A percentile compares a stretch with the other conserved stretches of the same genome.
These are phyloP conservation scores for Arenaria interpres DNA, from an alignment of 2,113 vertebrate genomes.

Conservation along the genomic window DNA sequence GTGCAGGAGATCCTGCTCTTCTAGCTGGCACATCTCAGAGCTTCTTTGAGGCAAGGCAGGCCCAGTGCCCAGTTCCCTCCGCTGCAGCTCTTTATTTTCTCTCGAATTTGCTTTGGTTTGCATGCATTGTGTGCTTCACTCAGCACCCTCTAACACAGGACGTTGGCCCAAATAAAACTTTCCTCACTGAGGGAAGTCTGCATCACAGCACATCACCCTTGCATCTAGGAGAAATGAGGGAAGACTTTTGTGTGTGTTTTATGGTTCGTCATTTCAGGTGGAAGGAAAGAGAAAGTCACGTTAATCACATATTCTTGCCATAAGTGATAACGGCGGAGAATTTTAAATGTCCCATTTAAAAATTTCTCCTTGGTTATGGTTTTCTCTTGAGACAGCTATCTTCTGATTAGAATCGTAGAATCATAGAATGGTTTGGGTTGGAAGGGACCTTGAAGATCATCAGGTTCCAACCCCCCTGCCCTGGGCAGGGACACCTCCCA, in stretches of 20 bases:
- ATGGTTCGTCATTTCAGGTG: not conserved
- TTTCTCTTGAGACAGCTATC: not conserved
- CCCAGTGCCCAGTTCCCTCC: not conserved
- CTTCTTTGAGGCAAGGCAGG: not conserved
- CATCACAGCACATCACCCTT: not conserved
- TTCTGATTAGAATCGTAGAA: not conserved
- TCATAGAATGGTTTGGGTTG: no score
- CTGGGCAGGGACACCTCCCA: no score
- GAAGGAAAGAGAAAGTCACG: not conserved
- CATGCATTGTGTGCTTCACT: not conserved
- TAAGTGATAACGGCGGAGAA: not conserved
- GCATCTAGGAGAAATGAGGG: not conserved
- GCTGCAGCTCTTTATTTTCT: not conserved
- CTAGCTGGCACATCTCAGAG: not conserved
- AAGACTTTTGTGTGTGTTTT: not conserved
- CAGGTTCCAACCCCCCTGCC: no score
- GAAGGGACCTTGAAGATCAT: no score
- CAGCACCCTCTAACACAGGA: not conserved
- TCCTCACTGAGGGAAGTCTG: not conserved
- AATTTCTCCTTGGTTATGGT: not conserved
- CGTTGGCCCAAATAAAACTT: not conserved
- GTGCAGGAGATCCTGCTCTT: not conserved
- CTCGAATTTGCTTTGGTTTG: not conserved
- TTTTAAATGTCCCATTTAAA: not conserved
- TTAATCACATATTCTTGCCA: not conserved